Base-by-base conservation (phyloP, 2,797 vertebrate species). In the Darevskia mixta region DNA sequence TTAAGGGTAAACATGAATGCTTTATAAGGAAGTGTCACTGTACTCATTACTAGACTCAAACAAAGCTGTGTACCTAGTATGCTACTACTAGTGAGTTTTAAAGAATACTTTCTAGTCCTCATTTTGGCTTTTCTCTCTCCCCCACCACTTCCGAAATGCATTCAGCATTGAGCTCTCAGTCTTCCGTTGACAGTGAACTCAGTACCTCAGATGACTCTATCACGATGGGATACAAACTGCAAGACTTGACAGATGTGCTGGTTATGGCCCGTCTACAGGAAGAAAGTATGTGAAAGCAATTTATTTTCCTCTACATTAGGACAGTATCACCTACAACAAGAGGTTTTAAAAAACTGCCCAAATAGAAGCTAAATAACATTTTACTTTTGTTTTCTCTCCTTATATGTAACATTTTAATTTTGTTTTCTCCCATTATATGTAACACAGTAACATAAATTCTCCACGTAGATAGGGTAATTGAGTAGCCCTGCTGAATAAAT, bases 181-280 rank as follows among this genome's bases (percentile, higher is more conserved):
- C 98, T 0, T 99, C 98, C 1, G 97, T 98, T 88, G 98, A 98
- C 95, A 99, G 98, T 1, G 98, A 98, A 94, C 97, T 98, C 86
- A 99, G 98, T 92, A 98, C 98, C 5, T 98, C 98, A 0, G 98
- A 99, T 5, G 98, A 99, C 95, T 99, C 98, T 92, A 98, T 98
- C 96, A 98, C 98, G 3, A 98, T 98, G 98, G 98, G 98, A 2
- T 98, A 98, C 82, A 98, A 99, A 89, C 97, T 99, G 87, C 98
- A 98, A 96, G 98, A 99, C 95, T 95, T 99, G 93, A 99, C 98
- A 0, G 98, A 99, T 5, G 98, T 99, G 86, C 98, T 98, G 96
- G 98, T 99, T 91, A 99, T 99, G 98, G 98, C 98, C 86, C 98
- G 98, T 29, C 97, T 98, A 5, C 98, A 99, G 93, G 98, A 99